Base-by-base conservation (phyloP, 2,888 invertebrate species). In the Mimas tiliae region DNA sequence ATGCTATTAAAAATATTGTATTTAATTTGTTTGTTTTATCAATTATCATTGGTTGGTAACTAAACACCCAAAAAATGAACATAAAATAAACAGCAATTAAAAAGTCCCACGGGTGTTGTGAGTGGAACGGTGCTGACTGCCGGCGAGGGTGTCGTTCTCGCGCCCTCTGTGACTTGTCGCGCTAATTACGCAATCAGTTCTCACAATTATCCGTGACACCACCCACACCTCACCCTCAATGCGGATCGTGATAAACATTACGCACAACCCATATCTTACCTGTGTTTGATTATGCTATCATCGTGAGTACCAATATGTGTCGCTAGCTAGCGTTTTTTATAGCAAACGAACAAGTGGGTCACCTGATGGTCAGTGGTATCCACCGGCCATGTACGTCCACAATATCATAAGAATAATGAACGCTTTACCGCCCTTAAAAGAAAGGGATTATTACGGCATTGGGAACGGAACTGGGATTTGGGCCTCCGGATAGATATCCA, bases 121-220 rank as follows among this genome's bases (percentile, higher is more conserved):
- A 88, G 86, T 85, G 80, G 74, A 78, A 79, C 73, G 71, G 73
- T 34, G 64, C 47, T 16, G 27, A 42, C 42, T 47, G 47, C 14
- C 21, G 45, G 71, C 65, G 77, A 81, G 88, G 90, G 89, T 81
- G 85, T 73, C 73, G 75, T 85, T 91, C 91, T 89, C 92, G 90
- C 91, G 91, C 91, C 91, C 93, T 84, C 83, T 75, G 83, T 79
- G 88, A 84, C 87, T 86, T 81, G 86, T 84, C 88, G 87, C 85
- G 87, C 91, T 93, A 93, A 93, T 93, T 91, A 92, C 82, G 74
- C 87, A 87, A 88, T 90, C 88, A 91, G 91, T 93, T 93, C 93
- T 90, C 93, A 93, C 93, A 91, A 91, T 92, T 91, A 91, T 77
- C 78, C 78, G 76, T 79, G 82, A 82, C 85, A 82, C 73, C 74